phyloP scores from a whole-genome alignment of 2,797 vertebrate species.

The Parauchenoglanis punctatus region DNA sequence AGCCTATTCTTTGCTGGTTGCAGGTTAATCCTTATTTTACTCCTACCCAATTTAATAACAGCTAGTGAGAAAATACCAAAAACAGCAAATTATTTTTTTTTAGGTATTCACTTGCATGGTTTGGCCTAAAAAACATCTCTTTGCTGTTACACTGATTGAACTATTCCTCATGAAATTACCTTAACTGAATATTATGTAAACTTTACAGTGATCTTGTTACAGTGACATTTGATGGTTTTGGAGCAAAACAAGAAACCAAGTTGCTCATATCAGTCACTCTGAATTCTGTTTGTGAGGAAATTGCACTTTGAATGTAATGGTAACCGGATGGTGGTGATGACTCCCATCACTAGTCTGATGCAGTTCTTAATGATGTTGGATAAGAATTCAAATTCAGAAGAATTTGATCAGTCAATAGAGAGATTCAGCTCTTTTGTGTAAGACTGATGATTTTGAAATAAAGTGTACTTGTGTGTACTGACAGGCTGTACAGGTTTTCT shows the following conservation, averaged over 20 bases:
- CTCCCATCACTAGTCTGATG: no score
- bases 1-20: conserved; percentile 29
- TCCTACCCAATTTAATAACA: conserved; percentile 10
- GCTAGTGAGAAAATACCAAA: conserved; percentile 2
- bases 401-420: not conserved
- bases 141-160: not conserved
- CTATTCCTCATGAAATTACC: not conserved
- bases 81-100: conserved; percentile 1
- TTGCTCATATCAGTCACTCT: not conserved
- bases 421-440: not conserved
- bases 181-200: not conserved
- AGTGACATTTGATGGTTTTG: not conserved
- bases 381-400: not conserved
- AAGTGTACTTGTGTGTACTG: conserved; percentile 1
- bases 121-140: not conserved
- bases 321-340: not conserved
- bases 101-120: not conserved
- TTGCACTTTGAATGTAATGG: not conserved
- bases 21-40: conserved; percentile 32
- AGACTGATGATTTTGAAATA: conserved; percentile 4
- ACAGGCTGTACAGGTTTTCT: not conserved
- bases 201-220: not conserved
- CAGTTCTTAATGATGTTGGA: not conserved
- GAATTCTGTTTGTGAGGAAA: not conserved
- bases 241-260: not conserved